These are phyloP conservation scores for Lepus europaeus DNA, from an alignment of 2,113 vertebrate species.

Conservation along the genomic window DNA sequence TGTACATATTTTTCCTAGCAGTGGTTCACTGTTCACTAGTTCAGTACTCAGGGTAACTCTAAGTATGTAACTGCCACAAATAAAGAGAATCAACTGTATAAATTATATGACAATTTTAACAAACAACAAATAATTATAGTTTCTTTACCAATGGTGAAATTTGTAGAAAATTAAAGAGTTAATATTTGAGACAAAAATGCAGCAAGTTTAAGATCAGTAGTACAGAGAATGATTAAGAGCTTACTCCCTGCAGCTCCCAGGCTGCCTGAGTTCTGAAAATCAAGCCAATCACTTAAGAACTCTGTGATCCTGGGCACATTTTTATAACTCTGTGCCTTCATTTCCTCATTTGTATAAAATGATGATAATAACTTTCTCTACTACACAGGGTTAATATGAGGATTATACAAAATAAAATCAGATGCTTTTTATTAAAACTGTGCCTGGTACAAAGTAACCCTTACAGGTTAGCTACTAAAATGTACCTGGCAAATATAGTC, in stretches of 20 bases:
- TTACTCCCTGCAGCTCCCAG: neutral
- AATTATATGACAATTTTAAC: conserved; percentile 8
- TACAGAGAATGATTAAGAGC: neutral
- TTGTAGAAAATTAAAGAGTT: neutral
- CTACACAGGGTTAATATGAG: neutral
- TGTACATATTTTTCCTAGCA: neutral
- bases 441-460: conserved; percentile 38
- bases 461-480: conserved; percentile 56
- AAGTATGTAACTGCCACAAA: conserved; percentile 16
- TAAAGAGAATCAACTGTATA: conserved; percentile 9
- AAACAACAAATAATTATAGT: conserved; percentile 53
- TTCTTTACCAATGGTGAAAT: conserved; percentile 12
- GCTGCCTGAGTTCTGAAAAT: neutral
- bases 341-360: conserved; percentile 26
- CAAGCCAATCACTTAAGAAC: neutral
- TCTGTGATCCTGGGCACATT: neutral
- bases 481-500: neutral
- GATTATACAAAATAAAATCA: conserved; percentile 54
- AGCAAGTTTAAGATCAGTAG: conserved; percentile 36
- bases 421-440: conserved; percentile 50
- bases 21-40: neutral
- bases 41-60: neutral
- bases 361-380: neutral
- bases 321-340: conserved; percentile 3
- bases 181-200: conserved; percentile 28